A percentile compares a stretch with the other conserved stretches of the same genome.
Evolutionary conservation across 2,797 vertebrate genomes (phyloP).

Genomic region (Fratercula arctica): DNA sequence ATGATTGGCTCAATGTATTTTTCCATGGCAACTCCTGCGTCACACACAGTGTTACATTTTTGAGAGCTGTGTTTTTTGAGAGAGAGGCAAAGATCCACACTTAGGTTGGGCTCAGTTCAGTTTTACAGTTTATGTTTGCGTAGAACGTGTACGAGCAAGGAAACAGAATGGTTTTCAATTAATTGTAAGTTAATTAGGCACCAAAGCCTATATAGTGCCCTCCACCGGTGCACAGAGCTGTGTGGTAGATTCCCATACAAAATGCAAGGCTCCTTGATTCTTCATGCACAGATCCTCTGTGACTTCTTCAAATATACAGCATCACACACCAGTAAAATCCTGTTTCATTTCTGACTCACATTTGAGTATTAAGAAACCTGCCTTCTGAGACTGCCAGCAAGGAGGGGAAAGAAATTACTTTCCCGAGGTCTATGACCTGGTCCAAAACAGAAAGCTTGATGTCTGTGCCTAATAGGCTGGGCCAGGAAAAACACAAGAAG

Average conservation of each 20-base stretch:
- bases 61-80: background rate
- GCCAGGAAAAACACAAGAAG: background rate
- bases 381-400: background rate
- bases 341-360: background rate
- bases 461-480: background rate
- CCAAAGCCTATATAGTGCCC: background rate
- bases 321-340: background rate
- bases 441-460: background rate
- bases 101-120: background rate
- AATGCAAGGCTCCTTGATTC: background rate
- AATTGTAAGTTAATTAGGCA: background rate
- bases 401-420: background rate
- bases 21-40: constrained; percentile 74
- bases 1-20: constrained; percentile 67
- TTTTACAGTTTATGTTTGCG: background rate
- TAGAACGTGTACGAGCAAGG: background rate
- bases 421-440: background rate
- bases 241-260: background rate
- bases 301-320: background rate
- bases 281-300: background rate
- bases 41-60: background rate
- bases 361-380: background rate
- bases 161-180: background rate
- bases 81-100: constrained; percentile 2
- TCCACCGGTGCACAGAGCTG: background rate